Percentiles rank a stretch among this genome's conserved stretches.
phyloP scores from a whole-genome alignment of 1,140 invertebrate genomes.

The Globodera rostochiensis region DNA sequence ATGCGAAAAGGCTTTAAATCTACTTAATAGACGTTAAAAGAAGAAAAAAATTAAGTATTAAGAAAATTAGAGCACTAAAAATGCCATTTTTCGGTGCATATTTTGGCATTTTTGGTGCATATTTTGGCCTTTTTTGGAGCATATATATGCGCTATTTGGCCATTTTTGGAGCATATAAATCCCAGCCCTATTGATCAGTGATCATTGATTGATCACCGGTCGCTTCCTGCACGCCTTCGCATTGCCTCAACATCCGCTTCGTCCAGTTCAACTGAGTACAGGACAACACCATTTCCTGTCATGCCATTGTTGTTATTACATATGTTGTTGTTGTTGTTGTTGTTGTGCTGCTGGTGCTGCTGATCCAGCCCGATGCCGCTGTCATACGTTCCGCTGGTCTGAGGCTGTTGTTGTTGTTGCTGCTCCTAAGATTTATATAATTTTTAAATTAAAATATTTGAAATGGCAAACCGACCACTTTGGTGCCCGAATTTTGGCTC shows the following conservation, averaged over 20 bases:
- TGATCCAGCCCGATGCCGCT: conserved; percentile 29
- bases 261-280: conserved; percentile 18
- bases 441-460: neutral
- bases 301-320: neutral
- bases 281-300: neutral
- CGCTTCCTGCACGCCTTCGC: conserved; percentile 5
- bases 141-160: too few species aligned
- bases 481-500: neutral
- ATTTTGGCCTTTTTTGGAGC: too few species aligned
- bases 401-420: neutral
- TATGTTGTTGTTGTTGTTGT: neutral
- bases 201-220: too few species aligned
- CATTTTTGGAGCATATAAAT: too few species aligned
- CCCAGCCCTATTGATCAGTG: too few species aligned
- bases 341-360: neutral
- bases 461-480: neutral
- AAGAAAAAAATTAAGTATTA: too few species aligned
- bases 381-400: conserved; percentile 7
- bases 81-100: too few species aligned
- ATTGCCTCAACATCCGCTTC: conserved; percentile 22
- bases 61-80: too few species aligned
- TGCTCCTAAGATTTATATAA: neutral
- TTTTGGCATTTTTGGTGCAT: too few species aligned
- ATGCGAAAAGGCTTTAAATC: too few species aligned
- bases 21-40: too few species aligned